Base-by-base conservation (phyloP, 1,140 invertebrate genomes). In the Drosophila melanica region DNA sequence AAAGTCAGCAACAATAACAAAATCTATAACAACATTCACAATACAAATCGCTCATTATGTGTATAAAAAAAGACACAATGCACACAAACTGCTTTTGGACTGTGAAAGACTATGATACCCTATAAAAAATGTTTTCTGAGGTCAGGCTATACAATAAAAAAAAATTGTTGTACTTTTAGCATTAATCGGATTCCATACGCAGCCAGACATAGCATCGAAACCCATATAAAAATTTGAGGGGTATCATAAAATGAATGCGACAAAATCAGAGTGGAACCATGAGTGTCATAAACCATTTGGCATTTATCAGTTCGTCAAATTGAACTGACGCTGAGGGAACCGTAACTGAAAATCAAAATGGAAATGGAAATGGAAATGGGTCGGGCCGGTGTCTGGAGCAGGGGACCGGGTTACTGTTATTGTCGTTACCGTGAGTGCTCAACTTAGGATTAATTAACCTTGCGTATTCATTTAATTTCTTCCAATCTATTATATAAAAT, bases 251-350 rank as follows among this genome's bases (percentile, higher is more conserved):
- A 11, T 47, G 9, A 66, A 16, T 42, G 18, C 53, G 16, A 20
- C 10, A 16, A 39, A 55, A 11, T n/a, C 20, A 44, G 20, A 57
- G 39, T n/a, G 27, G 18, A 58, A 14, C 37, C 44, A 57, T n/a
- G 48, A 12, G 45, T 59, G 69, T 59, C 70, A 76, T 76, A 73
- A 76, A 76, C 57, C 64, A 62, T 67, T 72, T 72, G 62, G 68
- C 62, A 67, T 73, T 76, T 76, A 76, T 73, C 69, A 76, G 60
- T 62, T 76, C 69, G 69, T 76, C 74, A 73, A 73, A 68, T 41
- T 66, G 62, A 66, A 66, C 57, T 45, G 39, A 66, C 37, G 53
- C 14, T 47, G n/a, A 27, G 50, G 18, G 11, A 59, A 27, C 16
- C 33, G 30, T 44, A 50, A 41, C 42, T 16, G n/a, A 55, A 57